Evolutionary conservation across 2,113 vertebrate genomes (phyloP).

Genomic region (Calonectris borealis): DNA sequence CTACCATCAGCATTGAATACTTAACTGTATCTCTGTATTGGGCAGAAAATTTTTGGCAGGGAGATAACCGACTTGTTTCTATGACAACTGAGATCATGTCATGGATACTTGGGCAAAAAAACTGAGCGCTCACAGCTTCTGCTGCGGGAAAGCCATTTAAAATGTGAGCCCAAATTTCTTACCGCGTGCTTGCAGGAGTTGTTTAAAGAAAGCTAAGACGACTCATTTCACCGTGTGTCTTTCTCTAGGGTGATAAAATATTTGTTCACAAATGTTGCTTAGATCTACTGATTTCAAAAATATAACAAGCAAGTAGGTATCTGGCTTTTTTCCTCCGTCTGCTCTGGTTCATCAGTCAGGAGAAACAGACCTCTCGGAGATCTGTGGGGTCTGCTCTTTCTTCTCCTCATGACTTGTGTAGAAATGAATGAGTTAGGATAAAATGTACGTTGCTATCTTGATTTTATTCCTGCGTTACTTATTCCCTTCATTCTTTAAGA

Average conservation of each 20-base stretch:
- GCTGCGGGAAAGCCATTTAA: neutral
- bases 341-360: neutral
- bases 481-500: neutral
- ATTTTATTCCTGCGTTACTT: neutral
- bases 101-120: neutral
- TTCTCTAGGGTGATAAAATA: neutral
- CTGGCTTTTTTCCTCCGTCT: neutral
- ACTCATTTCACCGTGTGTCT: rapidly evolving
- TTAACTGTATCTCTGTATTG: neutral
- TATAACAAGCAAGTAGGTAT: neutral
- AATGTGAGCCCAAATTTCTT: neutral
- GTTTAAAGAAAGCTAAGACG: neutral
- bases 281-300: neutral
- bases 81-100: constrained; percentile 24
- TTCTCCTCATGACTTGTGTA: neutral
- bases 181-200: rapidly evolving
- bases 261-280: neutral
- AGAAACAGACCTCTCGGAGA: neutral
- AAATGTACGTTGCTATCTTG: rapidly evolving
- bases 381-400: neutral
- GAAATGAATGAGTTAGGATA: neutral
- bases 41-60: constrained; percentile 15
- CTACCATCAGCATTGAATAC: neutral
- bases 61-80: constrained; percentile 17
- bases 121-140: rapidly evolving